Conservation (phyloP, 2,797 vertebrate genomes). For the Botia almorhae region DNA sequence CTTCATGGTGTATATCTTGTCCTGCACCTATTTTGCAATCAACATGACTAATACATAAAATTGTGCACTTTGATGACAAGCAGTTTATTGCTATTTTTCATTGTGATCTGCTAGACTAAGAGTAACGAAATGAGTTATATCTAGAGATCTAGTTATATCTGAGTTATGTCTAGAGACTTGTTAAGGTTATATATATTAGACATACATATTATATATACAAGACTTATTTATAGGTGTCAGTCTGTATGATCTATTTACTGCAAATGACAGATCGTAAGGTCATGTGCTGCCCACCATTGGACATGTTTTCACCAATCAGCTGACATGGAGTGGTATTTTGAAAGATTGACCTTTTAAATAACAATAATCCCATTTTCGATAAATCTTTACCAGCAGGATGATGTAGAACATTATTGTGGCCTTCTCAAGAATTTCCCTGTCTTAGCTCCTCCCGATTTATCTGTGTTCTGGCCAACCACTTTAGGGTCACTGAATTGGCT, state of each 20-base stretch:
- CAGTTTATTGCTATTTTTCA: not conserved
- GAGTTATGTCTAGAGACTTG: no score
- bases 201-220: no score
- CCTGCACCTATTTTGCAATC: not conserved
- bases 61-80: not conserved
- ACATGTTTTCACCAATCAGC: not conserved
- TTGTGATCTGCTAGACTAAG: not conserved
- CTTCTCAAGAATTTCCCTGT: conserved; percentile 40
- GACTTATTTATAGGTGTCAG: not conserved
- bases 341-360: conserved; percentile 39
- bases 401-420: conserved; percentile 24
- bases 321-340: conserved; percentile 31
- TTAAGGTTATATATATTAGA: not conserved
- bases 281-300: not conserved
- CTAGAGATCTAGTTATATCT: not conserved
- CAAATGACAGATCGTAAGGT: not conserved
- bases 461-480: conserved; percentile 65
- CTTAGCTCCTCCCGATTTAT: conserved; percentile 65
- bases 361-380: conserved; percentile 47
- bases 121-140: not conserved
- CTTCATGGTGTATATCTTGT: not conserved
- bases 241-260: not conserved
- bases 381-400: conserved; percentile 48
- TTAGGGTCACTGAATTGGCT: conserved; percentile 70
- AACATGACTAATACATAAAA: not conserved